Evolutionary conservation across 2,888 invertebrate species (phyloP), one percentile per base, ranked within the genome.

Genomic region (Lithodes maja): DNA sequence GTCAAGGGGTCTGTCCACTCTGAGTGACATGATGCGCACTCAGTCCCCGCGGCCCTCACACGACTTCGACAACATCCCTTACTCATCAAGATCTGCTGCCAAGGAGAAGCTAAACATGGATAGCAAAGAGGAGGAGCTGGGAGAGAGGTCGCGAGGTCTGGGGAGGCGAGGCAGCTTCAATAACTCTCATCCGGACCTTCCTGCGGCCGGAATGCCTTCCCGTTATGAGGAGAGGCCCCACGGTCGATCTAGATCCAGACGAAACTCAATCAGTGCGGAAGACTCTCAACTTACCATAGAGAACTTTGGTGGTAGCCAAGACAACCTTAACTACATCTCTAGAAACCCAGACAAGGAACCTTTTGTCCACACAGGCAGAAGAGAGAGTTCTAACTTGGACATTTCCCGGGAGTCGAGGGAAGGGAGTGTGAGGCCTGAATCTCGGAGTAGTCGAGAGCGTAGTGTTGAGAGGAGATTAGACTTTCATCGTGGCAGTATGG

Each of bases 211-310:
- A 49, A 92, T 90, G 84, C 92, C 92, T 49, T 92, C 91, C n/a
- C 81, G 90, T 7, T 89, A 87, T 52, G 90, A 90, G 84, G 81
- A 89, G 68, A 89, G 92, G 80, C 90, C 87, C 12, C 87, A 87
- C 53, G 94, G 97, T 97, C 87, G 98, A 97, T 79, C 95, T 97
- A 95, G 98, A 79, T 98, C 97, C 79, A 95, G 98, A 33, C 95
- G 97, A 91, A 97, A 97, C 93, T 98, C 97, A 92, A 95, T 97
- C 83, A 95, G 96, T 91, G 98, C 98, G 93, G 93, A 93, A 15
- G 98, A 98, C 93, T 97, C 97, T 61, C 93, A 98, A 94, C 95
- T 98, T 92, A 98, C 98, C 0, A 97, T 98, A 86, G 98, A 98
- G 94, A 98, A 98, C 94, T 98, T 98, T 94, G 98, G 98, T 80